phyloP scores from a whole-genome alignment of 2,113 vertebrate species.

The Sus scrofa region T2T-Sscrofa CM000829.6:32198501-32199000 shows the following conservation, averaged over 20 bases:
- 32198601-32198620: neutral
- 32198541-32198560: neutral
- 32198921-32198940: conserved; percentile 8
- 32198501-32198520: neutral
- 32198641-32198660: neutral
- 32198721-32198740: neutral
- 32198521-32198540: neutral
- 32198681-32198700: neutral
- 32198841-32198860: conserved; percentile 6
- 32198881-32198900: neutral
- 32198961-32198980: conserved; percentile 7
- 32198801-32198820: conserved; percentile 12
- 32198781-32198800: conserved; percentile 58
- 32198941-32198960: neutral
- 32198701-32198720: neutral
- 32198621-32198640: neutral
- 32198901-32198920: conserved; percentile 20
- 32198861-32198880: neutral
- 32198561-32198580: neutral
- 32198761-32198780: conserved; percentile 42
- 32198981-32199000: neutral
- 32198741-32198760: neutral
- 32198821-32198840: neutral
- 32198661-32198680: neutral
- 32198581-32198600: neutral